Conservation (phyloP, 2,888 invertebrate species). For the Erynnis tages region DNA sequence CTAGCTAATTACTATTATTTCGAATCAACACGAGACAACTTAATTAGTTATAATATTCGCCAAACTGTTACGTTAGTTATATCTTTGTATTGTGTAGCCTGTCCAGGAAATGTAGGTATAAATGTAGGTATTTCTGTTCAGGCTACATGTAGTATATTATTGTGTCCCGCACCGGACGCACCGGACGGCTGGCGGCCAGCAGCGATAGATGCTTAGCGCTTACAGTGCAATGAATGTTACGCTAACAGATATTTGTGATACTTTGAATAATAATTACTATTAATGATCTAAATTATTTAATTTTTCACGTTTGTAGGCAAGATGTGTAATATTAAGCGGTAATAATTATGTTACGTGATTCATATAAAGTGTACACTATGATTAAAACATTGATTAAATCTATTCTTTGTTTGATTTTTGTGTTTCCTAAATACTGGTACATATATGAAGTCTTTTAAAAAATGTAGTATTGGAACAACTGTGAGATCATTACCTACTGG, state of each 20-base stretch:
- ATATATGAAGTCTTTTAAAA: no score
- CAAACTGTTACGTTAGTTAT: slow-evolving; percentile 32
- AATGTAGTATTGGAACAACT: no score
- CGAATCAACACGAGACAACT: slow-evolving; percentile 28
- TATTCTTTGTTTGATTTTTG: slow-evolving; percentile 42
- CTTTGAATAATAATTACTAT: slow-evolving; percentile 77
- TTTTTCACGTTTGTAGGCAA: slow-evolving; percentile 79
- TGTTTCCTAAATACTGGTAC: no score
- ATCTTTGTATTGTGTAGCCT: not conserved
- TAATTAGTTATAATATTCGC: slow-evolving; percentile 36
- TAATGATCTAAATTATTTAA: slow-evolving; percentile 80
- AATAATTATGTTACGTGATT: slow-evolving; percentile 65
- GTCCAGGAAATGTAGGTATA: no score
- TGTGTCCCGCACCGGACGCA: not conserved
- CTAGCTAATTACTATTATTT: slow-evolving; percentile 29
- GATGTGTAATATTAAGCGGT: slow-evolving; percentile 66
- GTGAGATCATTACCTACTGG: no score
- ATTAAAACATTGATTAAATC: slow-evolving; percentile 74
- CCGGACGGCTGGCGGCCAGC: slow-evolving; percentile 32
- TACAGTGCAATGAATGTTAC: slow-evolving; percentile 70
- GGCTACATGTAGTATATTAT: no score
- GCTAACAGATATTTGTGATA: slow-evolving; percentile 79
- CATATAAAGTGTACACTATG: slow-evolving; percentile 66
- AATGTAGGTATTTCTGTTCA: no score
- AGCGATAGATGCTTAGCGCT: slow-evolving; percentile 73